phyloP scores from a whole-genome alignment of 2,113 vertebrate species.

The Oncorhynchus keta region DNA sequence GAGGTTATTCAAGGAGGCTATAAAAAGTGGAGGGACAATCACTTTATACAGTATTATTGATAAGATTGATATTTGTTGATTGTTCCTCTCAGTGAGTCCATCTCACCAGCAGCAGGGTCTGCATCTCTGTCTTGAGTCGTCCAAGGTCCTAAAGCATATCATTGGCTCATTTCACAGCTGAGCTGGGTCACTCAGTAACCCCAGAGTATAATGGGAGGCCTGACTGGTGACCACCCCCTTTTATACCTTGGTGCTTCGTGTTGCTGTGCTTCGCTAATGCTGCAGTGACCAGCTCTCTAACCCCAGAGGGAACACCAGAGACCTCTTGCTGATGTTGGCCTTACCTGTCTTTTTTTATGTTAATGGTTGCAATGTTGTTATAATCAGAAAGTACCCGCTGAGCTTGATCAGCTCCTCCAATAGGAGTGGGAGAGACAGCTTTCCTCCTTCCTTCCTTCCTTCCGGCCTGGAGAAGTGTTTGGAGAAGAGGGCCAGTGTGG shows the following conservation, averaged over 20 bases:
- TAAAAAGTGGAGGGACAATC: background rate
- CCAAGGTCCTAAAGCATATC: slow-evolving; percentile 74
- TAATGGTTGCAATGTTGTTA: no score
- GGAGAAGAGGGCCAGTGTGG: background rate
- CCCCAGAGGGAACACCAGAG: no score
- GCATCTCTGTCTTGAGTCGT: slow-evolving; percentile 73
- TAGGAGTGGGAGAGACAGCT: background rate
- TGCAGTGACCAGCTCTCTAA: no score
- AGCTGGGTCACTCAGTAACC: slow-evolving; percentile 35
- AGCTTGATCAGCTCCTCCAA: slow-evolving; percentile 8
- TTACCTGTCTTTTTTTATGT: no score
- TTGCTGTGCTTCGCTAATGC: background rate
- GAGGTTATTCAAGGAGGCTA: background rate
- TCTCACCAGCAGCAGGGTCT: slow-evolving; percentile 75
- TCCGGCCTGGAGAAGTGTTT: background rate
- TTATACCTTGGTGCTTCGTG: background rate
- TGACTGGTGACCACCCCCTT: slow-evolving; percentile 28
- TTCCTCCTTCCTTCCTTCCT: background rate
- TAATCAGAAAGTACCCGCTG: no score
- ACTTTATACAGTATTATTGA: background rate
- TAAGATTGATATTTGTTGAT: no score
- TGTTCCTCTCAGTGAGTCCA: background rate
- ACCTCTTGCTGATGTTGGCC: no score
- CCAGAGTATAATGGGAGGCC: slow-evolving; percentile 33
- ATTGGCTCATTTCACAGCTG: slow-evolving; percentile 60